Evolutionary conservation across 2,797 vertebrate species (phyloP), one percentile per base, ranked within the genome.

Genomic region (Champsocephalus gunnari): DNA sequence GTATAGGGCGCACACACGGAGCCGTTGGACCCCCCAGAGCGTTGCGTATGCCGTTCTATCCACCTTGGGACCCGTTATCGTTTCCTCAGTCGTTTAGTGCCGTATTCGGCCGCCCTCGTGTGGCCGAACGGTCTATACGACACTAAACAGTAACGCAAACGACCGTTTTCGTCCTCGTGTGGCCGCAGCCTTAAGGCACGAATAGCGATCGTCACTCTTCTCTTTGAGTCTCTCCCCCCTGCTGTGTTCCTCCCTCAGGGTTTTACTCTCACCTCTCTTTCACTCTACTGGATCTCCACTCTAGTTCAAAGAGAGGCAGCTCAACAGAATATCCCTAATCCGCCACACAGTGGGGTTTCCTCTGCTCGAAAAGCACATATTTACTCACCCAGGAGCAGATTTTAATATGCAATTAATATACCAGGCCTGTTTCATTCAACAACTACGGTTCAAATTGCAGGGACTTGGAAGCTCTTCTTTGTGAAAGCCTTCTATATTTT

Each of bases 241-340:
- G 9, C 75, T 54, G 66, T 38, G 41, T 14, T 65, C 43, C 47
- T 54, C 17, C 21, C 41, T 73, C 69, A 8, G 12, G 21, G 64
- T 77, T 57, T 65, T 41, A 44, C 61, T 75, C 45, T 76, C 34
- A 60, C 83, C 62, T 77, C 67, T 48, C 2, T 43, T 58, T 41
- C 1, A 4, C 45, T 47, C 73, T 63, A 6, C 32, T 64, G 68
- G 63, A 74, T 84, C 47, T 72, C 16, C 59, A 69, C 73, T 53
- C 28, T 12, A 51, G 70, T 83, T 91, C 80, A 88, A 87, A 91
- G 82, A 53, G 10, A 72, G 54, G 51, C 62, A 32, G 66, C 79
- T 84, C 65, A 79, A 53, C 83, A 75, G 66, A 86, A 71, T 53
- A 71, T 67, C 73, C 54, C 57, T 79, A 83, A 89, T 83, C 79